Percentiles rank a stretch among this genome's conserved stretches.
Conservation (phyloP, 2,888 invertebrate species). For the Heliconius ismenius region DNA sequence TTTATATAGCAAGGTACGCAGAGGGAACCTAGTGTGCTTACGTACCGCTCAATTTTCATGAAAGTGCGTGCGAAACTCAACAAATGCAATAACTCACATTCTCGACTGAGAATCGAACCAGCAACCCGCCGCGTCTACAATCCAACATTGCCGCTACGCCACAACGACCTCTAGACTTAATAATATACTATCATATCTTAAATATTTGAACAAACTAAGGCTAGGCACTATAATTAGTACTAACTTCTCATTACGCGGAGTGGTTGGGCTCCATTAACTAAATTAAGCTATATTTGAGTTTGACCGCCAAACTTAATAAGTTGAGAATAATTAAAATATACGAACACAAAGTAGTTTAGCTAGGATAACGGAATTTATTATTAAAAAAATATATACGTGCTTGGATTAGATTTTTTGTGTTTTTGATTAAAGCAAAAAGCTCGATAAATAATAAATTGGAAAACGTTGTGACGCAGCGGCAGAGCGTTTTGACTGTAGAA, state of each 20-base stretch:
- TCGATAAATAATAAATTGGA: too few relatives aligned
- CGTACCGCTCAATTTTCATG: too few relatives aligned
- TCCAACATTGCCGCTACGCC: too few relatives aligned
- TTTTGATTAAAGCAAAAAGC: too few relatives aligned
- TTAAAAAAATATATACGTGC: too few relatives aligned
- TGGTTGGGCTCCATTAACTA: conserved; percentile 26
- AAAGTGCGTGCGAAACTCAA: too few relatives aligned
- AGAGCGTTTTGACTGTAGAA: not conserved
- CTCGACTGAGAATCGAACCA: too few relatives aligned
- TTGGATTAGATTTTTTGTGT: too few relatives aligned
- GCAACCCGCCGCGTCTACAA: too few relatives aligned
- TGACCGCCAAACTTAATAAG: not conserved
- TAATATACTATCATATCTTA: not conserved
- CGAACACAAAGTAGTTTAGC: not conserved
- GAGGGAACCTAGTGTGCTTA: not conserved
- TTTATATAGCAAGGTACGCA: not conserved
- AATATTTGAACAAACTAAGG: not conserved
- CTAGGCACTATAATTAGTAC: conserved; percentile 4
- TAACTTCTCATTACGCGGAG: conserved; percentile 34
- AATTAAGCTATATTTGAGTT: conserved; percentile 19
- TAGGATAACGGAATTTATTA: not conserved
- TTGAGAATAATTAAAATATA: not conserved
- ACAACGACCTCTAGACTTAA: too few relatives aligned
- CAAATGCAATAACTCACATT: too few relatives aligned
- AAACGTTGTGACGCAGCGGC: not conserved